phyloP scores from a whole-genome alignment of 92 coral and sea anemone species.

The Galaxea fascicularis region DNA sequence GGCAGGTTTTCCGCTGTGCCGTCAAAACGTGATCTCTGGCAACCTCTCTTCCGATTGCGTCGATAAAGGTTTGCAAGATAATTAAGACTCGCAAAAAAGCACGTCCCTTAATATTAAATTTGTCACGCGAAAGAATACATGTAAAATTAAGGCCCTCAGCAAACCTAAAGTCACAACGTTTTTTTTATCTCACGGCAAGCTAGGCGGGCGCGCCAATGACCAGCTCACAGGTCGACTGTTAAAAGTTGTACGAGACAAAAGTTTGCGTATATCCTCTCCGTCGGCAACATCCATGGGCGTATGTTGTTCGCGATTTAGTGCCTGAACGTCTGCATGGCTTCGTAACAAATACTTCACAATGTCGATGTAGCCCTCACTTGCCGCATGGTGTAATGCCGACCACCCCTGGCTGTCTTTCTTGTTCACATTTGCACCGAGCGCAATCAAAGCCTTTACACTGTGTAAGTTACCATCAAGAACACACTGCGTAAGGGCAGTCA shows the following conservation, averaged over 20 bases:
- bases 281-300: slow-evolving; percentile 90
- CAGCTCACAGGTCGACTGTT: slow-evolving; percentile 55
- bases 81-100: not conserved
- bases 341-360: slow-evolving; percentile 83
- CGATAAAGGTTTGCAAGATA: not conserved
- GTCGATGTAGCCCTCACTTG: slow-evolving; percentile 91
- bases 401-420: slow-evolving; percentile 84
- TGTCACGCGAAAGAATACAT: not conserved
- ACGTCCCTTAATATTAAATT: not conserved
- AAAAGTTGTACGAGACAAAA: slow-evolving; percentile 75
- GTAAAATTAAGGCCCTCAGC: too few relatives aligned
- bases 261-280: slow-evolving; percentile 77
- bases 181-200: slow-evolving; percentile 42
- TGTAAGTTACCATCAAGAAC: slow-evolving; percentile 88
- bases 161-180: not conserved
- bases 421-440: slow-evolving; percentile 88
- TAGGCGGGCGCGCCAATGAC: slow-evolving; percentile 37
- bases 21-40: not conserved
- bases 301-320: slow-evolving; percentile 73
- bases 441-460: slow-evolving; percentile 81
- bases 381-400: slow-evolving; percentile 91
- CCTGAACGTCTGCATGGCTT: slow-evolving; percentile 78
- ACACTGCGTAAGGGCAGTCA: slow-evolving; percentile 95
- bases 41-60: not conserved
- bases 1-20: not conserved